Base-by-base conservation (phyloP, 2,113 vertebrate species). In the Accipiter cooperii region DNA sequence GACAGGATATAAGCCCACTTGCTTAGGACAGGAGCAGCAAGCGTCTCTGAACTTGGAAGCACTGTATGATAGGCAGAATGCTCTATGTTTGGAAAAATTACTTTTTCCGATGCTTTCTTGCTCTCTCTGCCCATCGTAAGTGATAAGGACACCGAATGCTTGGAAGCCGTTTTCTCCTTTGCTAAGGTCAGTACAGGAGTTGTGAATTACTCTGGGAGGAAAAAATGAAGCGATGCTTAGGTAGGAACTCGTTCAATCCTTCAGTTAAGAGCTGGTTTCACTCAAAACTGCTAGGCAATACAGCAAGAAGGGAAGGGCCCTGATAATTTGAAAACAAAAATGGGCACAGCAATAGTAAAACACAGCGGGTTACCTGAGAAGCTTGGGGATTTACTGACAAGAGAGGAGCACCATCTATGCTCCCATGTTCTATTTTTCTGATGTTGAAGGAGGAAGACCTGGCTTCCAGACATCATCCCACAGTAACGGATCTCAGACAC, bases 291-390 rank as follows among this genome's bases (percentile, higher is more conserved):
- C 34, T 0, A 0, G 44, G 57, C 14, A 12, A 36, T 2, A 24
- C 26, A n/a, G 64, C 7, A 0, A 36, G 34, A 28, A 74, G 22
- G 58, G 69, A 76, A 74, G 31, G 26, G 24, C 21, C 44, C n/a
- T 9, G 15, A 5, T 8, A 44, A 44, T 7, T 15, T 18, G 29
- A 18, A 26, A 46, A 49, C 57, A 47, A 9, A 25, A n/a, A 16
- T 0, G 3, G 87, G 42, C 76, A 29, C 71, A 33, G 52, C 1
- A 1, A 25, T 2, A 22, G 8, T 8, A 25, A n/a, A 44, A 2
- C 1, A 3, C 38, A 34, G 40, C 2, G 46, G 26, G 49, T 40
- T 12, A 40, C 74, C 73, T 7, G 44, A 33, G 76, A 24, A 38
- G 14, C 1, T 2, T 38, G 17, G 57, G 58, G 17, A 42, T 54